Base-by-base conservation (phyloP, 2,113 vertebrate genomes). In the Sorex araneus region DNA sequence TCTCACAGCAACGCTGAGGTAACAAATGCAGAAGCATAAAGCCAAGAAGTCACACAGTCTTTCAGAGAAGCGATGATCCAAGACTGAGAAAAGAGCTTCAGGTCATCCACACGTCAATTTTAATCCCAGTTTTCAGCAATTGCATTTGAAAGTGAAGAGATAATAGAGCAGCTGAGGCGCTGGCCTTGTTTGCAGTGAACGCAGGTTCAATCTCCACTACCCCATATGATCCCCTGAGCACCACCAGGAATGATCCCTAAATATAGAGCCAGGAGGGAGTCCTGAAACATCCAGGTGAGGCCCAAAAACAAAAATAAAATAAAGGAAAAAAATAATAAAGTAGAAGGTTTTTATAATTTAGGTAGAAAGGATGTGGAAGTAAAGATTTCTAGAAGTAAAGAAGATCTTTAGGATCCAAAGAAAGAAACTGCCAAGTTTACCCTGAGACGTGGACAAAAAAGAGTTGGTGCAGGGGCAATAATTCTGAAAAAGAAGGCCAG, bases 21-120 rank as follows among this genome's bases (percentile, higher is more conserved):
- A 36, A 60, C 18, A 95, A 78, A 8, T 32, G 15, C 34, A 86
- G 10, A 25, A 92, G 28, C 63, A 90, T 40, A 89, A 94, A n/a
- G 9, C 43, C 1, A 8, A 85, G 69, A 80, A 67, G 70, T 70
- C 32, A 74, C 0, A 34, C 19, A 84, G 64, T 84, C 50, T 50
- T 76, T 86, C 66, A 88, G 30, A 90, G 54, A 71, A 57, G 2
- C 11, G 64, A 9, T 54, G 34, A 78, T 28, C 34, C 69, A 50
- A 34, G 34, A 54, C 13, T 43, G 54, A 30, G 1, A 84, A 45
- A n/a, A 83, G 28, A 73, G 30, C 12, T 54, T 83, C 28, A 87
- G 67, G 25, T 85, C 50, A 71, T 86, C 60, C 30, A 3, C 18
- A 10, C 71, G 63, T 19, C 67, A 32, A 40, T 60, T 78, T 90